These are phyloP conservation scores for Bubalus kerabau DNA, from an alignment of 2,113 vertebrate genomes.

Conservation along the genomic window DNA sequence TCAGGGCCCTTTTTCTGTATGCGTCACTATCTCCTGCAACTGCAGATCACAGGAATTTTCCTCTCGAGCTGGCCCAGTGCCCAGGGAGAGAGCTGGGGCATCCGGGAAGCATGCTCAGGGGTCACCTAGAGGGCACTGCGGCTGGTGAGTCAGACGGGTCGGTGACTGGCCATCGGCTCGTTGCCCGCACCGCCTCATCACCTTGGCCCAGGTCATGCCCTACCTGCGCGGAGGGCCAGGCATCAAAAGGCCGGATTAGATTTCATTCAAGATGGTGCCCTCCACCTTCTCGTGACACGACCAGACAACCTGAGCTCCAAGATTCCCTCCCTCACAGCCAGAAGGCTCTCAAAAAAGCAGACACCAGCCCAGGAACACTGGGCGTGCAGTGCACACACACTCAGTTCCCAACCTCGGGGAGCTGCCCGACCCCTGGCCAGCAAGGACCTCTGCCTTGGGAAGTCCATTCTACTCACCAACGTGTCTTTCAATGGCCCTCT, in stretches of 20 bases:
- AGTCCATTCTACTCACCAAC: not conserved
- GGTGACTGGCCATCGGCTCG: not conserved
- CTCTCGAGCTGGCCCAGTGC: slow-evolving; percentile 13
- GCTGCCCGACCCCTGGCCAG: not conserved
- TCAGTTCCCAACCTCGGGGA: not conserved
- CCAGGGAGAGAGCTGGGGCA: not conserved
- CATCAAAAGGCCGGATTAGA: slow-evolving; percentile 1
- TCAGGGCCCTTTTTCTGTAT: not conserved
- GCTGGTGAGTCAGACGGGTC: not conserved
- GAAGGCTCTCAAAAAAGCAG: slow-evolving; percentile 16
- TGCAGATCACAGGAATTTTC: slow-evolving; percentile 53
- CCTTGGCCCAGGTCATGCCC: not conserved
- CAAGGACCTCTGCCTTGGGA: not conserved
- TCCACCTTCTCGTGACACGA: not conserved
- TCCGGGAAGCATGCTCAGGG: not conserved
- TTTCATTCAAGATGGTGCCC: slow-evolving; percentile 27
- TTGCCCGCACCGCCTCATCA: not conserved
- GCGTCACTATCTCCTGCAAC: not conserved
- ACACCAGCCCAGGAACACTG: not conserved
- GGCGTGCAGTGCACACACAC: accelerated
- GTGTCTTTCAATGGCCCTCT: not conserved
- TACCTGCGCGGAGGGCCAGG: not conserved
- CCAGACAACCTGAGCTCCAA: not conserved
- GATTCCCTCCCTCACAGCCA: not conserved
- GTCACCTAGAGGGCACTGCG: slow-evolving; percentile 11